Evolutionary conservation across 2,888 invertebrate genomes (phyloP), one percentile per base, ranked within the genome.

Genomic region (Hyposoter didymator): DNA sequence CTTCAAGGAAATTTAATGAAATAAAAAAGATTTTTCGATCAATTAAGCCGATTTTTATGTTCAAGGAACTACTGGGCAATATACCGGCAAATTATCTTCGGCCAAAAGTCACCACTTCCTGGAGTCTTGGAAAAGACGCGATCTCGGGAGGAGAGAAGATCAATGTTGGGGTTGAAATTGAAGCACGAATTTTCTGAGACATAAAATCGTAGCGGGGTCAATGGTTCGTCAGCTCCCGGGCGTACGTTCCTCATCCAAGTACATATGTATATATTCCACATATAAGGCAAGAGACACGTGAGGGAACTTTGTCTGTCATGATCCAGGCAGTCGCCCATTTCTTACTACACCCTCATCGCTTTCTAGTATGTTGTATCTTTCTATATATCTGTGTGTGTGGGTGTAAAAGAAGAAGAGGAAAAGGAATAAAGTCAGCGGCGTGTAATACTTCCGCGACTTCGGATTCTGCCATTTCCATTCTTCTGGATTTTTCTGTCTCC

Each of bases 141-240:
- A 70, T 69, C 67, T 72, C 67, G n/a, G 19, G 62, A 62, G 39
- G 55, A 59, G 73, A 78, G 32, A 43, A 78, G 72, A 47, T n/a
- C 32, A 75, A 70, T 59, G 69, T 72, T 69, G 28, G 52, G 62
- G 72, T 69, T 43, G 82, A 69, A 81, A 86, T 81, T 74, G 85
- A 78, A 74, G 83, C 73, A 79, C 82, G 83, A 86, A 84, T 87
- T 88, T 85, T 88, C 84, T 85, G 85, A 74, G 80, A 87, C 86
- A 88, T 87, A 87, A 87, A 87, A 84, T 85, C 80, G 82, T 85
- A 62, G 84, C 79, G 81, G 59, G 86, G 87, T 87, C 87, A 87
- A 85, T 79, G 85, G 70, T 82, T 74, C 75, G 52, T 79, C 82
- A 81, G 67, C 64, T 74, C 43, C 74, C 55, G 64, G 70, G 78